phyloP scores from a whole-genome alignment of 2,888 invertebrate genomes.

The Tyria jacobaeae region DNA sequence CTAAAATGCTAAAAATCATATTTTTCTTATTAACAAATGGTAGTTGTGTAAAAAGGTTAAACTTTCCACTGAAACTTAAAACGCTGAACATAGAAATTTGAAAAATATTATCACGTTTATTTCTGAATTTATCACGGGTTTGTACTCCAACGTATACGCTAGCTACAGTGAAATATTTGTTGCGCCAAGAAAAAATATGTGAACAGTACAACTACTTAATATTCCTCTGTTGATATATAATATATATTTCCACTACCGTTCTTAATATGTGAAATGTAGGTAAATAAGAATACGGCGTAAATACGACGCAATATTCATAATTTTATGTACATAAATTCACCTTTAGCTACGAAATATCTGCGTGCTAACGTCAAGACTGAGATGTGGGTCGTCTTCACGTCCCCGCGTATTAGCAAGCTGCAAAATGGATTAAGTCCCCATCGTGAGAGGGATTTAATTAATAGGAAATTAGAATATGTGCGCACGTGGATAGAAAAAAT shows the following conservation, averaged over 20 bases:
- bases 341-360: slow-evolving; percentile 49
- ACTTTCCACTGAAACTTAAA: not conserved
- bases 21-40: not conserved
- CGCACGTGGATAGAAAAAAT: slow-evolving; percentile 46
- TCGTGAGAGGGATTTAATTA: slow-evolving; percentile 65
- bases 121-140: slow-evolving; percentile 13
- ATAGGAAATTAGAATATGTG: slow-evolving; percentile 61
- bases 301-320: slow-evolving; percentile 43
- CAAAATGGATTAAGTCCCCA: slow-evolving; percentile 67
- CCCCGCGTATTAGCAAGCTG: slow-evolving; percentile 64
- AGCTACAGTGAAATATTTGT: slow-evolving; percentile 20
- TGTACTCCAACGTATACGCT: not conserved
- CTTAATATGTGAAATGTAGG: slow-evolving; percentile 29
- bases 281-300: slow-evolving; percentile 29
- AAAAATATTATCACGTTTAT: slow-evolving; percentile 8
- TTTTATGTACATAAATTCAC: slow-evolving; percentile 59
- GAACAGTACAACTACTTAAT: slow-evolving; percentile 1
- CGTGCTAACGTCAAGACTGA: slow-evolving; percentile 63
- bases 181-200: slow-evolving; percentile 1
- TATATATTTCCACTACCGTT: slow-evolving; percentile 18
- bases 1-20: too few relatives aligned
- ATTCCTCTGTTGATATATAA: slow-evolving; percentile 18
- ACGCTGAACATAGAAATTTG: not conserved
- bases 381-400: slow-evolving; percentile 65
- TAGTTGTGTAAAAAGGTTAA: not conserved